Conservation (phyloP, 2,113 vertebrate species). For the Passer montanus region DNA sequence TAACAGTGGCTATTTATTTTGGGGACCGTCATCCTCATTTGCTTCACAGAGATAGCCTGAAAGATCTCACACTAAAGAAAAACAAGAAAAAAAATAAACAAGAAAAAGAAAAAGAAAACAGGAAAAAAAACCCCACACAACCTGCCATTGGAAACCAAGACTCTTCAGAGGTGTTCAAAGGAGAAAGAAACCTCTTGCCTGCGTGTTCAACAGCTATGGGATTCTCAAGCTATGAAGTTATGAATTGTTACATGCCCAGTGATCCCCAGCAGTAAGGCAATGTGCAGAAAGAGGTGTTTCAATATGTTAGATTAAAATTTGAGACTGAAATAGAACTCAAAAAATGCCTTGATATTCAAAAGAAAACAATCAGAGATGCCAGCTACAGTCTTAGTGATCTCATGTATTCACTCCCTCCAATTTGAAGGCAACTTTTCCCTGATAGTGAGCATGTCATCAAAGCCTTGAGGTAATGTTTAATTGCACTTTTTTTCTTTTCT, state of each 20-base stretch:
- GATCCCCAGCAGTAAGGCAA: neutral
- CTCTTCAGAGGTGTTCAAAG: neutral
- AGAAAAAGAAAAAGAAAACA: too few species aligned
- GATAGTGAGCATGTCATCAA: neutral
- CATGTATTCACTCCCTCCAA: neutral
- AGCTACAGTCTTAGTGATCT: neutral
- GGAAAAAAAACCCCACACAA: too few species aligned
- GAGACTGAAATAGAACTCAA: neutral
- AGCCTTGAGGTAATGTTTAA: slow-evolving; percentile 41
- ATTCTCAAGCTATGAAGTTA: neutral
- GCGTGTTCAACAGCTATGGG: neutral
- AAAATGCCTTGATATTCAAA: neutral
- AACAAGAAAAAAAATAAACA: neutral
- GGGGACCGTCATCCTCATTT: neutral
- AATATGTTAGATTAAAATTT: neutral
- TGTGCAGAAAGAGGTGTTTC: neutral
- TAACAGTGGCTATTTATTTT: neutral
- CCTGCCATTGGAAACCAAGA: neutral
- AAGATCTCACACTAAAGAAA: neutral
- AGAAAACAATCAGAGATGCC: neutral
- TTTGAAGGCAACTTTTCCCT: slow-evolving; percentile 20
- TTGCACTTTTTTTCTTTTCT: neutral
- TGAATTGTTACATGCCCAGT: neutral
- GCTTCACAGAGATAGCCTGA: neutral
- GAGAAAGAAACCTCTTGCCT: neutral